Base-by-base conservation (phyloP, 2,888 invertebrate species). In the Laothoe populi region DNA sequence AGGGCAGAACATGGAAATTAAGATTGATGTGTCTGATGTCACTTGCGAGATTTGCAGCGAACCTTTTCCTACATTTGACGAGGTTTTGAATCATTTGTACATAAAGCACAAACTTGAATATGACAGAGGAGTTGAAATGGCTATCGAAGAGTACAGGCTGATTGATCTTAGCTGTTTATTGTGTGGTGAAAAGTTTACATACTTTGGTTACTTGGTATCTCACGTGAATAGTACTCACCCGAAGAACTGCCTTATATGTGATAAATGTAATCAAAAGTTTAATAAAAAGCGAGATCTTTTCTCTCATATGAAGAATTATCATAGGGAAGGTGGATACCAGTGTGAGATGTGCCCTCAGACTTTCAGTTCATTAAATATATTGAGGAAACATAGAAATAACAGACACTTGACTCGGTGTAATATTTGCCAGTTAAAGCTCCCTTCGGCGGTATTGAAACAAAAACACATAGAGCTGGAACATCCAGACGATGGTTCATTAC, bases 1-100 rank as follows among this genome's bases (percentile, higher is more conserved):
- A 0, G 90, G 91, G 2, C 86, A 87, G 35, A 91, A 90, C 63
- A 90, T 91, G 90, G 91, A 91, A 68, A 90, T 91, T 0, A 92
- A 92, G 82, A 80, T 92, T 3, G 92, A 92, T 38, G 78, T 91
- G 0, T 92, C 92, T 0, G 78, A 86, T 26, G 77, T 92, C 1
- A 67, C 65, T n/a, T 92, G 92, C 44, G 81, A 86, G 38, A 73
- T 85, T n/a, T 92, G 92, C 46, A 78, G 74, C 0, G 83, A 83
- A 63, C 73, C 74, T 0, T 84, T 86, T 48, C 64, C 72, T 0
- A 67, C 69, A 4, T 73, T 87, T 4, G 82, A 86, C 40, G 83
- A 84, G 16, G 66, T 89, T 0, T 63, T 91, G 2, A 77, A 74
- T 19, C 92, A 92, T 78, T 70, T 92, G 7, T 69, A 75, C 42